Conservation (phyloP, 1,140 invertebrate genomes). For the Aplysia californica region DNA sequence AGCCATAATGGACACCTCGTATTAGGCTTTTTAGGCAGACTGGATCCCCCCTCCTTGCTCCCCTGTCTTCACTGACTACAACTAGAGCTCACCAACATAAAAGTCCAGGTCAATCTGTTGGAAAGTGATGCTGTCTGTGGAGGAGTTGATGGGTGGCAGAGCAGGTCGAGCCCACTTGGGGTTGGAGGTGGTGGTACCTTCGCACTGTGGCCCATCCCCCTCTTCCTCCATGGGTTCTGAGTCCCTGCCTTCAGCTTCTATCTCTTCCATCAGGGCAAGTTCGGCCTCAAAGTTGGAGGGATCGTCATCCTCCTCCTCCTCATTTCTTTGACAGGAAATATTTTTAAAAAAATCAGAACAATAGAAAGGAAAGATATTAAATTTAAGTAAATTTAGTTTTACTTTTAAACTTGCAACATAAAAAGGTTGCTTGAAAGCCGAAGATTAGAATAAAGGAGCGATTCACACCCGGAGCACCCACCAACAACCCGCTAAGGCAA, state of each 20-base stretch:
- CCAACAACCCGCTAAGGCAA: no score
- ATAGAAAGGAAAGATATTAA: background rate
- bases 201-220: slow-evolving; percentile 44
- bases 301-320: slow-evolving; percentile 55
- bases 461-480: background rate
- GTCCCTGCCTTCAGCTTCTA: slow-evolving; percentile 51
- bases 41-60: no score
- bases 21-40: no score
- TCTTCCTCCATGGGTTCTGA: slow-evolving; percentile 18
- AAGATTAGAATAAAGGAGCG: background rate
- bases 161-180: slow-evolving; percentile 75
- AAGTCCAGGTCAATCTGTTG: slow-evolving; percentile 84
- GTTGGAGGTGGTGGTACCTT: slow-evolving; percentile 45
- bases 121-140: slow-evolving; percentile 75
- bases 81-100: slow-evolving; percentile 84
- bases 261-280: slow-evolving; percentile 62
- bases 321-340: slow-evolving; percentile 25
- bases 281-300: slow-evolving; percentile 60
- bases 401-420: background rate
- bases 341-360: background rate
- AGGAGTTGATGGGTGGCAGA: slow-evolving; percentile 74
- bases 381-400: background rate
- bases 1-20: no score
- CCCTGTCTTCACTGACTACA: no score
- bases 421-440: background rate